These are phyloP conservation scores for Helicoverpa zea DNA, from an alignment of 1,140 invertebrate genomes.

Conservation along the genomic window DNA sequence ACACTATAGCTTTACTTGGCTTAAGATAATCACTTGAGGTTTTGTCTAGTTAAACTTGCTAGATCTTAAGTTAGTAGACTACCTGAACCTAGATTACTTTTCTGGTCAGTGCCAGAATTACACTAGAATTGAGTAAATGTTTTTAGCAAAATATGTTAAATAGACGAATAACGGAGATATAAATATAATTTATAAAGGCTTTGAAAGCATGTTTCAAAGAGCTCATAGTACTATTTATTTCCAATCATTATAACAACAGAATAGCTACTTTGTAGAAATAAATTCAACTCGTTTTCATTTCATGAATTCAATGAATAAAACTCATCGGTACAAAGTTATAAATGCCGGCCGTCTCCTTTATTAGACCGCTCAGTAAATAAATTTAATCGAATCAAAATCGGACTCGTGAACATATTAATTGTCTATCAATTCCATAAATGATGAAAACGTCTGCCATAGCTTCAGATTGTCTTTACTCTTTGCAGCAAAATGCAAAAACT, in stretches of 20 bases:
- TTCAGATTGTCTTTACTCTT: constrained; percentile 51
- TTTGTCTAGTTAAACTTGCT: neutral
- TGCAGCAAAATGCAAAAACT: constrained; percentile 58
- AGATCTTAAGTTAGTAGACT: neutral
- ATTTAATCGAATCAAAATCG: constrained; percentile 10
- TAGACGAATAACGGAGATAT: too few species aligned
- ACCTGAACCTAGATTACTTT: neutral
- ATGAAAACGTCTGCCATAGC: constrained; percentile 46
- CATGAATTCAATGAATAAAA: constrained; percentile 21
- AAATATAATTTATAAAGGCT: neutral
- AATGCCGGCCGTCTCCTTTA: neutral
- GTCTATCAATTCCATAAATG: neutral
- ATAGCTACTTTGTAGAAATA: neutral
- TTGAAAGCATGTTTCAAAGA: constrained; percentile 14
- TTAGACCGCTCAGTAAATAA: constrained; percentile 23
- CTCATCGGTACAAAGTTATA: constrained; percentile 20
- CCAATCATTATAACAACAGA: constrained; percentile 20
- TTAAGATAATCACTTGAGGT: neutral
- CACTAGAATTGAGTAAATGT: too few species aligned
- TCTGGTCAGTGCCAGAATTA: neutral
- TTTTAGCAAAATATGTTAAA: too few species aligned
- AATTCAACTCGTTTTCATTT: neutral
- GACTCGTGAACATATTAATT: constrained; percentile 7
- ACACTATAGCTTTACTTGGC: neutral
- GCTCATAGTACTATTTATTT: constrained; percentile 31